Evolutionary conservation across 92 coral and sea anemone species (phyloP).

Genomic region (Zoanthus solanderi): DNA sequence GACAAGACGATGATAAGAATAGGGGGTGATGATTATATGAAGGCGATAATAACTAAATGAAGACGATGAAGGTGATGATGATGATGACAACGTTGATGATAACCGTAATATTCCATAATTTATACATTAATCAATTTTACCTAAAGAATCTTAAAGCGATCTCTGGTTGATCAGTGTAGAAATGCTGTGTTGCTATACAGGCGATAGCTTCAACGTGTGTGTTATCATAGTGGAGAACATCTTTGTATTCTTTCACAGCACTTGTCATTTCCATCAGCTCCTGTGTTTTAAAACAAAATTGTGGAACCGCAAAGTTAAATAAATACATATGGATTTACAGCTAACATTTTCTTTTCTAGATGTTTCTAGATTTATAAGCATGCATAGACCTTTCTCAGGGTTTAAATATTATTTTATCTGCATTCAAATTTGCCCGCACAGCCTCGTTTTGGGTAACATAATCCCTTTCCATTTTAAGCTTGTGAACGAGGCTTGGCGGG

Average conservation of each 20-base stretch:
- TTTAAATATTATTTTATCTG: no score
- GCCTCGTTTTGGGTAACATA: no score
- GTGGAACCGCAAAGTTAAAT: neutral
- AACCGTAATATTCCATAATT: neutral
- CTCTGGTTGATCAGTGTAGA: constrained; percentile 99
- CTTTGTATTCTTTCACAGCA: constrained; percentile 89
- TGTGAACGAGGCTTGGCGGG: no score
- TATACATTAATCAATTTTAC: constrained; percentile 33
- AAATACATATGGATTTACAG: no score
- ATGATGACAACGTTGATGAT: neutral
- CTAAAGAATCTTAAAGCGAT: constrained; percentile 94
- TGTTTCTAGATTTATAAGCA: no score
- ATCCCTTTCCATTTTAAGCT: no score
- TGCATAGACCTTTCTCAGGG: no score
- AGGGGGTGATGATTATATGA: neutral
- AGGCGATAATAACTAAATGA: neutral
- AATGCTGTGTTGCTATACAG: constrained; percentile 97
- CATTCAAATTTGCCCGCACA: no score
- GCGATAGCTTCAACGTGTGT: constrained; percentile 98
- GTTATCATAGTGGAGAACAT: constrained; percentile 89
- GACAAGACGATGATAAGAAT: neutral
- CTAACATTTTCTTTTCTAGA: no score
- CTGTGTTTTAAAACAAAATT: constrained; percentile 31
- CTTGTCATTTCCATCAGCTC: constrained; percentile 93
- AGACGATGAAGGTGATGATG: neutral